These are phyloP conservation scores for Tenthredo livida DNA, from an alignment of 2,888 invertebrate genomes.

Conservation along the genomic window DNA sequence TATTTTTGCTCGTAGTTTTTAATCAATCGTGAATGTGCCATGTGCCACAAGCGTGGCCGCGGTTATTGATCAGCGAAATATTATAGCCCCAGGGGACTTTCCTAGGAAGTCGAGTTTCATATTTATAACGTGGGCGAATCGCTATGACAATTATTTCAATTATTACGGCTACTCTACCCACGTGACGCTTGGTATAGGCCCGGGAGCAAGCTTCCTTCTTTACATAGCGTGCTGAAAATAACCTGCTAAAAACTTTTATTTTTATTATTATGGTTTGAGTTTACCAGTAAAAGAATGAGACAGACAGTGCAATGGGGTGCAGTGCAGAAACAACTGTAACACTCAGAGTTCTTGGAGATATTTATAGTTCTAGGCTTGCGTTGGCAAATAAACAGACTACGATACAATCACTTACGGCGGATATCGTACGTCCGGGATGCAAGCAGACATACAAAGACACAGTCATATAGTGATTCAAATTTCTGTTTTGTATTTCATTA, in stretches of 20 bases:
- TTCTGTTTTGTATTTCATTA: not conserved
- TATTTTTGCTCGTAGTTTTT: not conserved
- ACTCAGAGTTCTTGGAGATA: constrained; percentile 5
- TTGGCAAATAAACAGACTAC: constrained; percentile 28
- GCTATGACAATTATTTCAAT: constrained; percentile 32
- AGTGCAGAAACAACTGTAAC: constrained; percentile 7
- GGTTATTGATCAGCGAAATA: constrained; percentile 35
- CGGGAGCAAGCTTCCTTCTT: not conserved
- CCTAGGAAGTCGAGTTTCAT: not conserved
- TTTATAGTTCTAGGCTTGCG: not conserved
- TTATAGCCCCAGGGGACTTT: constrained; percentile 2
- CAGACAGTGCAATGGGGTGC: not conserved
- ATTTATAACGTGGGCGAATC: not conserved
- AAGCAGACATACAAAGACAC: not conserved
- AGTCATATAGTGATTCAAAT: not conserved
- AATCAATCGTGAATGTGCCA: constrained; percentile 13
- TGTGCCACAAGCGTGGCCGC: not conserved
- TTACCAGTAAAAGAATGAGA: not conserved
- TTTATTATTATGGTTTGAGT: not conserved
- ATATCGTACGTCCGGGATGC: constrained; percentile 24
- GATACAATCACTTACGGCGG: constrained; percentile 20
- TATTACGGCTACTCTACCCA: constrained; percentile 1
- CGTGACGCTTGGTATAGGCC: not conserved
- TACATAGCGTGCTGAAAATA: constrained; percentile 29
- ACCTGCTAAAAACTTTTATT: not conserved